These are phyloP conservation scores for Myotis yumanensis DNA, from an alignment of 2,113 vertebrate species.

Conservation along the genomic window DNA sequence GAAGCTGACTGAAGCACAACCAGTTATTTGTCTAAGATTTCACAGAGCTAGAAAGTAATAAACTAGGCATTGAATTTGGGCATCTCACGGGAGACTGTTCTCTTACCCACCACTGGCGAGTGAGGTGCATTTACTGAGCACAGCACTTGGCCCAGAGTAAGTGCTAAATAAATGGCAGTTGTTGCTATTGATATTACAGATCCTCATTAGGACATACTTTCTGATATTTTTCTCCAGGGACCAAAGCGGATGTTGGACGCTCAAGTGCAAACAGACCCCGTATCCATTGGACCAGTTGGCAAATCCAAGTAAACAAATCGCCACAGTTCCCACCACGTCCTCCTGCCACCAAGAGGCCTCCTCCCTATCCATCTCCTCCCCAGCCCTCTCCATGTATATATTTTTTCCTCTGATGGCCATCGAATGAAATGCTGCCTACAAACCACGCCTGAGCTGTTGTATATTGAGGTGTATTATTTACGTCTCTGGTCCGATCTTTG, in stretches of 20 bases:
- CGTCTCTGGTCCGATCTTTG: slow-evolving; percentile 61
- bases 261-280: slow-evolving; percentile 93
- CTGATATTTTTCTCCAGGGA: slow-evolving; percentile 83
- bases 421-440: slow-evolving; percentile 49
- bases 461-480: slow-evolving; percentile 69
- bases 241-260: slow-evolving; percentile 93
- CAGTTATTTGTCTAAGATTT: neutral
- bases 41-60: neutral
- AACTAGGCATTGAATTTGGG: accelerated
- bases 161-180: accelerated
- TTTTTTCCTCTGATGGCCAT: slow-evolving; percentile 44
- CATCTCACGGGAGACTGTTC: neutral
- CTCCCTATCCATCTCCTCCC: neutral
- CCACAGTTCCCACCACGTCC: slow-evolving; percentile 31
- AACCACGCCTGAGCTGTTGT: slow-evolving; percentile 58
- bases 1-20: neutral
- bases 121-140: accelerated
- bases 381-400: slow-evolving; percentile 50
- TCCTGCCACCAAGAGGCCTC: slow-evolving; percentile 53
- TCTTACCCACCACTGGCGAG: accelerated
- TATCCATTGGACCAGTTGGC: slow-evolving; percentile 86
- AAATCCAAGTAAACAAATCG: slow-evolving; percentile 92
- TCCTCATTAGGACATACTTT: neutral
- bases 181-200: neutral
- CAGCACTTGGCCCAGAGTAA: neutral